Evolutionary conservation across 2,888 invertebrate species (phyloP).

Genomic region (Nowickia ferox): DNA sequence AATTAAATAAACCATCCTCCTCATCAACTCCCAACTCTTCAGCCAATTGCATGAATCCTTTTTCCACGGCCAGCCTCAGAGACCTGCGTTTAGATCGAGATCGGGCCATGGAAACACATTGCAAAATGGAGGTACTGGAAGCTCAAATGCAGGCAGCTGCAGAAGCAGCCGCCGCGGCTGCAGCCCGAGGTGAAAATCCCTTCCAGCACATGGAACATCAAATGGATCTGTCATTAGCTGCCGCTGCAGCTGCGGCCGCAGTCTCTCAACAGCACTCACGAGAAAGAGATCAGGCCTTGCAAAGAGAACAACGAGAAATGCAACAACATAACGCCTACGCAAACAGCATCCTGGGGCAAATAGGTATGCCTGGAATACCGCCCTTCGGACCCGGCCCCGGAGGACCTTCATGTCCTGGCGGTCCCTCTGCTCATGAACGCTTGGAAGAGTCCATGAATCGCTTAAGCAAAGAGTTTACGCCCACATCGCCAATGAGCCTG

Average conservation of each 20-base stretch:
- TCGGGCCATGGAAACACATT: conserved; percentile 77
- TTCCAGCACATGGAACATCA: conserved; percentile 83
- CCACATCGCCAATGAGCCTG: conserved; percentile 83
- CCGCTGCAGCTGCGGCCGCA: conserved; percentile 82
- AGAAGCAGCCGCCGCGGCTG: conserved; percentile 79
- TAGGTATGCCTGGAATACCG: conserved; percentile 78
- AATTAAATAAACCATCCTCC: conserved; percentile 81
- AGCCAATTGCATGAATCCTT: conserved; percentile 74
- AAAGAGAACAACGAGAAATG: conserved; percentile 78
- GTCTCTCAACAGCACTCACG: conserved; percentile 79
- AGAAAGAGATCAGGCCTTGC: conserved; percentile 75
- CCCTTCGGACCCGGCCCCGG: conserved; percentile 70
- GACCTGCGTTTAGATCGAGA: conserved; percentile 76
- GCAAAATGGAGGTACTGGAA: conserved; percentile 81
- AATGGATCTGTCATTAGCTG: conserved; percentile 83
- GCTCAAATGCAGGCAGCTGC: conserved; percentile 82
- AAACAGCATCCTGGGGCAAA: conserved; percentile 80
- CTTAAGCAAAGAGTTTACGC: conserved; percentile 81
- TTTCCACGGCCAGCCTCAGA: conserved; percentile 78
- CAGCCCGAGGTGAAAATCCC: conserved; percentile 79
- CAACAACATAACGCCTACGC: conserved; percentile 81
- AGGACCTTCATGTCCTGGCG: conserved; percentile 66
- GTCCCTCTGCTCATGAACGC: conserved; percentile 81
- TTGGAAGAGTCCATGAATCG: conserved; percentile 82
- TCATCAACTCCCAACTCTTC: conserved; percentile 75